Evolutionary conservation across 2,888 invertebrate species (phyloP).

Genomic region (Caenorhabditis sp.): DNA sequence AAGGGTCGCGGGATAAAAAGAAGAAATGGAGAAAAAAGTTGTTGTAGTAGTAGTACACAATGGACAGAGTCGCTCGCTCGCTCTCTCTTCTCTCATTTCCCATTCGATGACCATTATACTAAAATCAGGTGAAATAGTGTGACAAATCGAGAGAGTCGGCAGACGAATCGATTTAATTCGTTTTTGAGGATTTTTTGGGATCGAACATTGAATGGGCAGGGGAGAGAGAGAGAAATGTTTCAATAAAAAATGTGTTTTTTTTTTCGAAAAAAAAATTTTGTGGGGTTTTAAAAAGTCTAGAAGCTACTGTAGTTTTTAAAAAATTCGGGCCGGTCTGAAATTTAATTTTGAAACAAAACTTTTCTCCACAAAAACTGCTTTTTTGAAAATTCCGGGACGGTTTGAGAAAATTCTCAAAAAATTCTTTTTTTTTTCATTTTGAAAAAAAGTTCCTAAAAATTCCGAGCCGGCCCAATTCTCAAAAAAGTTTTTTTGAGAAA

Average conservation of each 20-base stretch:
- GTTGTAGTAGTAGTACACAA: slow-evolving; percentile 12
- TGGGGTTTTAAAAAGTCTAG: too few relatives aligned
- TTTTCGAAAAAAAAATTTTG: too few relatives aligned
- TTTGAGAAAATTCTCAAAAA: too few relatives aligned
- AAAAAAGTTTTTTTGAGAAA: too few relatives aligned
- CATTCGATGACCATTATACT: neutral
- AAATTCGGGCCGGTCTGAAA: too few relatives aligned
- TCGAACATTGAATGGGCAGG: neutral
- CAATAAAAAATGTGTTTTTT: neutral
- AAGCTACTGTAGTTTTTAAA: too few relatives aligned
- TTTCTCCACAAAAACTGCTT: too few relatives aligned
- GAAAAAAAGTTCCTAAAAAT: too few relatives aligned
- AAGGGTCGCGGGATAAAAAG: neutral
- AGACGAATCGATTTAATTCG: neutral
- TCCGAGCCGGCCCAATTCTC: too few relatives aligned
- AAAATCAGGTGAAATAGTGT: slow-evolving; percentile 11
- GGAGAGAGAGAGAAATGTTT: neutral
- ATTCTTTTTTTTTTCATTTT: too few relatives aligned
- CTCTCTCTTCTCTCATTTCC: neutral
- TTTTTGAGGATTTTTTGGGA: neutral
- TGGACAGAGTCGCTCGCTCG: neutral
- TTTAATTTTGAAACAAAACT: too few relatives aligned
- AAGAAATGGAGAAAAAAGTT: neutral
- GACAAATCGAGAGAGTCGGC: neutral
- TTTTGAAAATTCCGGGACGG: too few relatives aligned